Conservation (phyloP, 2,113 vertebrate genomes). For the Merops nubicus region DNA sequence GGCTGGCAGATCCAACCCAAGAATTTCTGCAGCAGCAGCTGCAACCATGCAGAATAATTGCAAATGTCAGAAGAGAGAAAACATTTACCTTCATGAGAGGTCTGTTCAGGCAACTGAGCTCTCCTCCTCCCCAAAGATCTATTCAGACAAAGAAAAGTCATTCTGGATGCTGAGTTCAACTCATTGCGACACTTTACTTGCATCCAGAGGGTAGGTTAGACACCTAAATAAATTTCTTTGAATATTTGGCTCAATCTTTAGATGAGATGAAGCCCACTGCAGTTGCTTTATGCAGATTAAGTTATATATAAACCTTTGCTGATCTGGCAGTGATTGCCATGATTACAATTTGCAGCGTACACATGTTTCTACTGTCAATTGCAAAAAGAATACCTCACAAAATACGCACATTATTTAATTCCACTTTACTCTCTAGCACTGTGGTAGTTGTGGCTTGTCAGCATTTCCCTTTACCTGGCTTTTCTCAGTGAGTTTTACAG, state of each 20-base stretch:
- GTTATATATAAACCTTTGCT: slow-evolving; percentile 44
- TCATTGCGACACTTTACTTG: accelerated
- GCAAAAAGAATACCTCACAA: slow-evolving; percentile 14
- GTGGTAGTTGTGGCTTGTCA: background rate
- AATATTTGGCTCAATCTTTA: background rate
- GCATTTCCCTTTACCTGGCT: slow-evolving; percentile 2
- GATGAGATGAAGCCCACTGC: background rate
- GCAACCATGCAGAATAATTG: background rate
- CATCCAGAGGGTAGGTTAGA: background rate
- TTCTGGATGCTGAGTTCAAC: background rate
- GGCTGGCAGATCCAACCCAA: background rate
- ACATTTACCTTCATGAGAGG: background rate
- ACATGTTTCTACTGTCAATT: slow-evolving; percentile 1
- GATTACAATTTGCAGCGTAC: slow-evolving; percentile 30
- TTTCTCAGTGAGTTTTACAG: background rate
- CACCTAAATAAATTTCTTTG: background rate
- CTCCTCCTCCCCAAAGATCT: background rate
- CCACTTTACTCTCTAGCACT: background rate
- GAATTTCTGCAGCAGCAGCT: background rate
- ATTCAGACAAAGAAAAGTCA: background rate
- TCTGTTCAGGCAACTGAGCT: background rate
- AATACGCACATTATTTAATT: slow-evolving; percentile 33
- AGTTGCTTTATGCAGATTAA: slow-evolving; percentile 20
- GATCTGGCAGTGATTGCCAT: slow-evolving; percentile 8
- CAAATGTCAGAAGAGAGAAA: background rate